phyloP scores from a whole-genome alignment of 37 sponge, comb jelly and placozoan genomes.

The Cladorhizidae sp. region DNA sequence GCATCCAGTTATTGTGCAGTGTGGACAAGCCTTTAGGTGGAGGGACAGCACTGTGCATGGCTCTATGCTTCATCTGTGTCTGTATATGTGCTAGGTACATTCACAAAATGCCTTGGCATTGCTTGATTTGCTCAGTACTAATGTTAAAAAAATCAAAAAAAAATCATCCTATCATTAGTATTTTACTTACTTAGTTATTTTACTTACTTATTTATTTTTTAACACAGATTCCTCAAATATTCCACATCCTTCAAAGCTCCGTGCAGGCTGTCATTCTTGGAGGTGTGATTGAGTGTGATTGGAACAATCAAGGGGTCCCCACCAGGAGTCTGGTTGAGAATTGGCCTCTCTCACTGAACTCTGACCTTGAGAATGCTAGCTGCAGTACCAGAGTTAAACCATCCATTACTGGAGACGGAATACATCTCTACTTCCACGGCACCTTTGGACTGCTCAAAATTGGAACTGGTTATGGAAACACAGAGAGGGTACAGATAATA shows the following conservation, averaged over 20 bases:
- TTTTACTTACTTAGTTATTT: no score
- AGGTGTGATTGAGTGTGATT: constrained; percentile 44
- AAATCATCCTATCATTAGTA: no score
- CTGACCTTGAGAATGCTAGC: background rate
- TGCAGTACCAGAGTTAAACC: background rate
- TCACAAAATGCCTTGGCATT: no score
- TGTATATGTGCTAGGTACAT: no score
- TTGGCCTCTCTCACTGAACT: constrained; percentile 41
- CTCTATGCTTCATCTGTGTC: no score
- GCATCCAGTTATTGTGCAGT: no score
- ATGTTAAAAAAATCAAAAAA: no score
- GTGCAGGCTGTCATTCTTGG: constrained; percentile 78
- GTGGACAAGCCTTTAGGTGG: no score
- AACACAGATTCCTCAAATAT: constrained; percentile 81
- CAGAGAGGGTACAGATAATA: constrained; percentile 41
- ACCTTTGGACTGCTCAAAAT: constrained; percentile 64
- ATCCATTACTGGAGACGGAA: constrained; percentile 70
- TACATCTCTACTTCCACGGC: constrained; percentile 68
- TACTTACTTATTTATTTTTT: background rate
- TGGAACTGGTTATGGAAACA: constrained; percentile 83
- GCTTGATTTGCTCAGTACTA: no score
- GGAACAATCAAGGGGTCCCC: constrained; percentile 58
- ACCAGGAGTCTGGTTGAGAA: constrained; percentile 40
- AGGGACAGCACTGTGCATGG: no score
- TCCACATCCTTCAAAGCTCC: constrained; percentile 56